A percentile compares a stretch with the other conserved stretches of the same genome.
phyloP scores from a whole-genome alignment of 2,113 vertebrate genomes.

The Percina caprodes region DNA sequence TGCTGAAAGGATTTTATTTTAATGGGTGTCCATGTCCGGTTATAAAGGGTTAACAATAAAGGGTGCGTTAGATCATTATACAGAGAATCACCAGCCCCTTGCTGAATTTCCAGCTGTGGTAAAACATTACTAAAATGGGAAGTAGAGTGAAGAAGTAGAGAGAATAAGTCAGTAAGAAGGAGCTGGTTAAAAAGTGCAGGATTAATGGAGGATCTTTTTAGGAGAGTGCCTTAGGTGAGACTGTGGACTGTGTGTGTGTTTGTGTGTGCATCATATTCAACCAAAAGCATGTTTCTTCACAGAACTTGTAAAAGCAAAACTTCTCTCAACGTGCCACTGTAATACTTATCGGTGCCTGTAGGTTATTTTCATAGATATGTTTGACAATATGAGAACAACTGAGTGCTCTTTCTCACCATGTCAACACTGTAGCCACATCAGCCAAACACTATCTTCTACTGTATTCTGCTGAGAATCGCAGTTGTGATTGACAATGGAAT shows the following conservation, averaged over 20 bases:
- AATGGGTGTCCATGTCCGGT: slow-evolving; percentile 29
- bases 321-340: background rate
- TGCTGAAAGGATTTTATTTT: slow-evolving; percentile 37
- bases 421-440: background rate
- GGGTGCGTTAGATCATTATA: background rate
- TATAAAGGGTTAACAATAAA: slow-evolving; percentile 19
- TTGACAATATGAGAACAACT: background rate
- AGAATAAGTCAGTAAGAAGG: background rate
- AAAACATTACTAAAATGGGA: background rate
- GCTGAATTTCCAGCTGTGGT: slow-evolving; percentile 12
- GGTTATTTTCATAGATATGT: slow-evolving; percentile 38
- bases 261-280: background rate
- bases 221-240: background rate
- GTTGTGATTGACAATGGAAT: background rate
- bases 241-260: background rate
- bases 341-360: background rate
- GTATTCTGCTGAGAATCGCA: background rate
- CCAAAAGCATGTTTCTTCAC: slow-evolving; percentile 14
- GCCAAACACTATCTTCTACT: background rate
- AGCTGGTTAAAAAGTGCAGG: background rate
- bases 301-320: slow-evolving; percentile 31
- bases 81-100: background rate
- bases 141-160: background rate
- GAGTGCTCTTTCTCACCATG: slow-evolving; percentile 6
- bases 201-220: background rate